Base-by-base conservation (phyloP, 23 tunicate genomes). In the Styela plicata region DNA sequence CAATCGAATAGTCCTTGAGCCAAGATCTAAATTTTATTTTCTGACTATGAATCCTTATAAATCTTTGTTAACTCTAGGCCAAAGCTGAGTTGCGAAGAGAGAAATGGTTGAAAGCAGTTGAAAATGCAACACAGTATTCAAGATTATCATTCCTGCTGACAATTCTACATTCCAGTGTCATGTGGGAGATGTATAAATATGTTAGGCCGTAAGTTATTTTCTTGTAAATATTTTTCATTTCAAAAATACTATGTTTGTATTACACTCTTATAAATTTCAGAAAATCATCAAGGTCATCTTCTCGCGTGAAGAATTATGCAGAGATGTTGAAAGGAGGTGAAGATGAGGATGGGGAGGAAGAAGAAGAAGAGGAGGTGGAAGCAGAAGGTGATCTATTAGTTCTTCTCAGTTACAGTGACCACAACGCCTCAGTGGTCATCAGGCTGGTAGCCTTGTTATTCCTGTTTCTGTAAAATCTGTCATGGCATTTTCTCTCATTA, bases 131-230 rank as follows among this genome's bases (percentile, higher is more conserved):
- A 5, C 62, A 84, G 1, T 86, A 32, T 70, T 90, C 96, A 2
- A 64, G 90, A 24, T 53, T 83, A 31, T 73, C 65, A 34, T 37
- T 90, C n/a, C 74, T 90, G n/a, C 71, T 82, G 24, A 29, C 84
- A 5, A 77, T 90, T 52, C 81, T 90, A 37, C 76, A 90, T 80
- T 70, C 80, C 26, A 73, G 83, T 21, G 83, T 90, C 19, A 82
- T 79, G 53, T 90, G 96, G 96, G 90, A 90, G n/a, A 22, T 85
- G 77, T 90, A 82, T 13, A 80, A 85, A 23, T 80, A 85, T 63
- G 68, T 34, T 0, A 37, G 95, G 74, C 64, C 64, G 95, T 85
- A 64, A 89, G 84, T 31, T 22, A 5, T 44, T 44, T 44, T 44
- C 13, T 44, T 44, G 57, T 44, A 44, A 44, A n/a, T n/a, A n/a